Percentiles rank a stretch among this genome's conserved stretches.
These are phyloP conservation scores for Drepana falcataria DNA, from an alignment of 2,888 invertebrate genomes.

Conservation along the genomic window DNA sequence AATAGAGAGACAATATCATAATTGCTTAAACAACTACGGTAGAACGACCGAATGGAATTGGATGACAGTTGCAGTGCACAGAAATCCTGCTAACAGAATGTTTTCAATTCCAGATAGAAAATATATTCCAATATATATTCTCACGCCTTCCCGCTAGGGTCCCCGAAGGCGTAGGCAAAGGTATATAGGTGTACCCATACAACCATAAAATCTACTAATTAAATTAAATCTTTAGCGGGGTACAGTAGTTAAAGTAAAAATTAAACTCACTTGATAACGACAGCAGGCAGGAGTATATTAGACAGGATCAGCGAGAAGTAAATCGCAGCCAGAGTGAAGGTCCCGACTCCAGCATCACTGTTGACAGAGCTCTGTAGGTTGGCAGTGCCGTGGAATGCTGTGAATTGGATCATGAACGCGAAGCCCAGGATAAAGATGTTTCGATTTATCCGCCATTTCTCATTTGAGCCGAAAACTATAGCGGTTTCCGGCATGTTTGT, in stretches of 20 bases:
- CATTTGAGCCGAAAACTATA: slow-evolving; percentile 74
- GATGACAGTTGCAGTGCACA: too few relatives aligned
- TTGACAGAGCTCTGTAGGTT: slow-evolving; percentile 92
- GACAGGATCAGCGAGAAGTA: slow-evolving; percentile 93
- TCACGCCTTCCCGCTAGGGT: too few relatives aligned
- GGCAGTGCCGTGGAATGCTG: slow-evolving; percentile 92
- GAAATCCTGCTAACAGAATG: too few relatives aligned
- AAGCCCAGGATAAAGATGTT: slow-evolving; percentile 91
- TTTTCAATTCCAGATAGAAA: too few relatives aligned
- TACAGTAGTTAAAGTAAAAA: background rate
- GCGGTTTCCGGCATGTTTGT: slow-evolving; percentile 36
- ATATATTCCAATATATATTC: too few relatives aligned
- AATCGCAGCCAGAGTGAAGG: slow-evolving; percentile 89
- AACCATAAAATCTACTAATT: too few relatives aligned
- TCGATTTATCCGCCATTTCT: slow-evolving; percentile 87
- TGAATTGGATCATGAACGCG: slow-evolving; percentile 95
- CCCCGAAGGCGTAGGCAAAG: too few relatives aligned
- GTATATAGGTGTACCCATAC: too few relatives aligned
- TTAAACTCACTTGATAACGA: slow-evolving; percentile 86
- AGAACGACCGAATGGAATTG: too few relatives aligned
- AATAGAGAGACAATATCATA: too few relatives aligned
- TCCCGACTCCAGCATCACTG: slow-evolving; percentile 88
- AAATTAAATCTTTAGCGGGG: too few relatives aligned
- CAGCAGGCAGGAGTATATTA: slow-evolving; percentile 91
- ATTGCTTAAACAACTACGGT: too few relatives aligned